These are phyloP conservation scores for Benitochromis conjunctus DNA, from an alignment of 2,113 vertebrate genomes.

Conservation along the genomic window DNA sequence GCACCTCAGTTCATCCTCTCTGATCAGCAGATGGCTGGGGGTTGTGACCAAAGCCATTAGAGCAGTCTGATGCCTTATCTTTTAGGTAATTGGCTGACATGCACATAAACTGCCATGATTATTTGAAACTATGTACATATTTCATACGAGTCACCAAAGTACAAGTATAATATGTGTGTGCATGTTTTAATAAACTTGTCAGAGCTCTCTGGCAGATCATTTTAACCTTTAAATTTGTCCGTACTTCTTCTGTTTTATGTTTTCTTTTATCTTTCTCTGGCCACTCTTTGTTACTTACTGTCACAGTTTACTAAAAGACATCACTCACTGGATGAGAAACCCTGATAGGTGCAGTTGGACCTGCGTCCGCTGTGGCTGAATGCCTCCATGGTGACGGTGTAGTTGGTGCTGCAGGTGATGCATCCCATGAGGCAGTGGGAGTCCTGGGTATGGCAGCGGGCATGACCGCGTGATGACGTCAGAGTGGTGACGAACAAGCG, in stretches of 20 bases:
- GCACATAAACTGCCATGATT: not conserved
- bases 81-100: not conserved
- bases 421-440: conserved; percentile 89
- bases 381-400: conserved; percentile 81
- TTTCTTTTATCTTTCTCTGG: not conserved
- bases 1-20: not conserved
- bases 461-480: conserved; percentile 76
- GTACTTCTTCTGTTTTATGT: not conserved
- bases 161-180: not conserved
- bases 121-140: not conserved
- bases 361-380: conserved; percentile 77
- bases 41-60: not conserved
- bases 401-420: conserved; percentile 85
- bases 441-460: conserved; percentile 84
- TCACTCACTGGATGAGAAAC: conserved; percentile 86
- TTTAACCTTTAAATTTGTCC: not conserved
- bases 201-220: not conserved
- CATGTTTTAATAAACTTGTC: not conserved
- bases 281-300: not conserved
- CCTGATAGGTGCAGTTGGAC: conserved; percentile 75
- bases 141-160: not conserved
- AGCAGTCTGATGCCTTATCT: not conserved
- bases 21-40: not conserved
- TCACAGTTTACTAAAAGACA: not conserved
- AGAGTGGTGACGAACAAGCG: conserved; percentile 75